phyloP scores from a whole-genome alignment of 2,888 invertebrate species.

The Tinea semifulvella region DNA sequence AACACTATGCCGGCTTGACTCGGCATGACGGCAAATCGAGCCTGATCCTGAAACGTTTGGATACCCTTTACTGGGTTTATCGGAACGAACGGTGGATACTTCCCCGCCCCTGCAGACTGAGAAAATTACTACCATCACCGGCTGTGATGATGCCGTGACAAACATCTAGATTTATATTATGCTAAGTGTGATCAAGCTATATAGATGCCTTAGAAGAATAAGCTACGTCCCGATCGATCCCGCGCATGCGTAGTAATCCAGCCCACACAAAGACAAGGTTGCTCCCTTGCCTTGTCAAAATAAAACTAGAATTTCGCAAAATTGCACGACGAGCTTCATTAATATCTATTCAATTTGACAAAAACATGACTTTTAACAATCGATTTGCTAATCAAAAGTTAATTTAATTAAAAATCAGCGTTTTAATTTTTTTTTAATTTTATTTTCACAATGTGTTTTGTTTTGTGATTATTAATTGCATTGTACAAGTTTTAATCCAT shows the following conservation, averaged over 20 bases:
- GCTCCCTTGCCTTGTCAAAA: constrained; percentile 51
- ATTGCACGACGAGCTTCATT: constrained; percentile 17
- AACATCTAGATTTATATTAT: too few relatives aligned
- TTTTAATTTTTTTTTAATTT: background rate
- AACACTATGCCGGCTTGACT: too few relatives aligned
- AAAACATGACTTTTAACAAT: background rate
- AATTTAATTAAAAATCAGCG: background rate
- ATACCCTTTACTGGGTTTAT: too few relatives aligned
- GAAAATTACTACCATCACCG: too few relatives aligned
- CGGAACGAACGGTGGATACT: too few relatives aligned
- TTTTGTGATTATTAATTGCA: constrained; percentile 3
- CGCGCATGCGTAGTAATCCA: constrained; percentile 42
- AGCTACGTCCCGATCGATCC: constrained; percentile 38
- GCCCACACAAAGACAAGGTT: constrained; percentile 51
- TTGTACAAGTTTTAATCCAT: background rate
- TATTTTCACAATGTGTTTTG: background rate
- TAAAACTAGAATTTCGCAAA: constrained; percentile 40
- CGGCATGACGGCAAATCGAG: too few relatives aligned
- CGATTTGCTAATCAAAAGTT: background rate
- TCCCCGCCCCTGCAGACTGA: too few relatives aligned
- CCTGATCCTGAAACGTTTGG: too few relatives aligned
- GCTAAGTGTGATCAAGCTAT: too few relatives aligned
- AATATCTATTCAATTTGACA: background rate
- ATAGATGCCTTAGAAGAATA: background rate
- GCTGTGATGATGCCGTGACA: too few relatives aligned